Base-by-base conservation (phyloP, 2,797 vertebrate species). In the Tokudaia muenninki region DNA sequence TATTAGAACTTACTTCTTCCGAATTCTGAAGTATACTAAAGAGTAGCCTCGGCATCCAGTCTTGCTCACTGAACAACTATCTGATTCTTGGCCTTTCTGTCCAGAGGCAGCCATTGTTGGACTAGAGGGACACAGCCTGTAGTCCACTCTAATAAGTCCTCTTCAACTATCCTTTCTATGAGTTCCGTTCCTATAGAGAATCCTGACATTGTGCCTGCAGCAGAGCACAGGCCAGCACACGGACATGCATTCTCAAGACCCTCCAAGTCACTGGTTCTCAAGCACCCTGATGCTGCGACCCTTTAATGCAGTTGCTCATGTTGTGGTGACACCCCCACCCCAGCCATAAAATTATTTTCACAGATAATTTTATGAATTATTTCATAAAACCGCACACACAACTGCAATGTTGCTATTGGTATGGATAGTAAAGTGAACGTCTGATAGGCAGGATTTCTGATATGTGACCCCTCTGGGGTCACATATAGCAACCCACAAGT, bases 221-320 rank as follows among this genome's bases (percentile, higher is more conserved):
- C 7, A n/a, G 5, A 12, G 6, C 29, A 5, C 0, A 34, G 19
- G 31, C 29, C 1, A 6, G 22, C 7, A 1, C 10, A 12, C 2
- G 3, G 37, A 37, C 47, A 2, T 21, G 7, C 7, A 31, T 11
- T n/a, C 55, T 26, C 37, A 31, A 29, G 17, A 37, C 80, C 24
- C 63, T 24, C 3, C 21, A 65, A 65, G 59, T 22, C 82, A 47
- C 37, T 24, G 72, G 10, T 41, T 74, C 72, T 41, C 37, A 24
- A 24, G 37, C 37, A 6, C 41, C 37, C 37, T 12, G 72, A 75
- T 75, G 37, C 21, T 44, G 37, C 2, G 37, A 24, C 22, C 37
- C 37, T 41, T 41, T 75, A 41, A 24, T 11, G 41, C 72, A 70
- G 34, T n/a, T 70, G 16, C 37, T 24, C 37, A 1, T 44, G 37